A percentile compares a stretch with the other conserved stretches of the same genome.
phyloP scores from a whole-genome alignment of 1,140 invertebrate species.

The Leptoteleia sp. region DNA sequence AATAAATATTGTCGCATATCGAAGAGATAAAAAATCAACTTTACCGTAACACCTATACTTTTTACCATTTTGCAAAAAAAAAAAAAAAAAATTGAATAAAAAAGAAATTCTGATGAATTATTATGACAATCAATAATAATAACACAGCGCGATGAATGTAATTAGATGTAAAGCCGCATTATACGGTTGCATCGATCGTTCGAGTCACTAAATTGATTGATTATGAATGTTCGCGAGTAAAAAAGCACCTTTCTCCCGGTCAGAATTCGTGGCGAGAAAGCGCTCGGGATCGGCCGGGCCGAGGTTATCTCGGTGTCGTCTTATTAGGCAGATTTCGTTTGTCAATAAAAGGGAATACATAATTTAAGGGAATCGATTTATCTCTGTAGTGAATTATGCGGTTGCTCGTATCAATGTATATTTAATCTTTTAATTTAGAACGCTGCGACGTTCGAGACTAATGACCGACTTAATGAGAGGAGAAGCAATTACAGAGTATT shows the following conservation, averaged over 20 bases:
- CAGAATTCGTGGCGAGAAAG: constrained; percentile 34
- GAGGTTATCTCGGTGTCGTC: constrained; percentile 40
- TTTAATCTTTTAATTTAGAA: constrained; percentile 61
- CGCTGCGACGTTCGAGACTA: constrained; percentile 45
- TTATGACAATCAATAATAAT: too few species aligned
- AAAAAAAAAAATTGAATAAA: too few species aligned
- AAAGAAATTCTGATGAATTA: too few species aligned
- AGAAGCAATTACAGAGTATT: constrained; percentile 36
- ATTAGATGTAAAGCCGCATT: constrained; percentile 39
- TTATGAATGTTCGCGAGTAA: constrained; percentile 37
- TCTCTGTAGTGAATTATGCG: constrained; percentile 28
- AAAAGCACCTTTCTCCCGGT: constrained; percentile 34
- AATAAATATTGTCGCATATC: too few species aligned
- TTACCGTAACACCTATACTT: too few species aligned
- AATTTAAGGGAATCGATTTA: constrained; percentile 48
- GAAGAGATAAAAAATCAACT: too few species aligned
- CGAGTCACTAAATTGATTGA: constrained; percentile 36
- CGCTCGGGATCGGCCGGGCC: constrained; percentile 6
- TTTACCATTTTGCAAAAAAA: too few species aligned
- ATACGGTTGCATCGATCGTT: constrained; percentile 29
- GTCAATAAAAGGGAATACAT: constrained; percentile 48
- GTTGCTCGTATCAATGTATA: constrained; percentile 48
- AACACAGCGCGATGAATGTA: constrained; percentile 1
- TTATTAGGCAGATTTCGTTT: constrained; percentile 39
- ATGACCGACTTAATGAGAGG: constrained; percentile 47